Conservation (phyloP, 2,888 invertebrate species). For the Apocheima hispidaria region DNA sequence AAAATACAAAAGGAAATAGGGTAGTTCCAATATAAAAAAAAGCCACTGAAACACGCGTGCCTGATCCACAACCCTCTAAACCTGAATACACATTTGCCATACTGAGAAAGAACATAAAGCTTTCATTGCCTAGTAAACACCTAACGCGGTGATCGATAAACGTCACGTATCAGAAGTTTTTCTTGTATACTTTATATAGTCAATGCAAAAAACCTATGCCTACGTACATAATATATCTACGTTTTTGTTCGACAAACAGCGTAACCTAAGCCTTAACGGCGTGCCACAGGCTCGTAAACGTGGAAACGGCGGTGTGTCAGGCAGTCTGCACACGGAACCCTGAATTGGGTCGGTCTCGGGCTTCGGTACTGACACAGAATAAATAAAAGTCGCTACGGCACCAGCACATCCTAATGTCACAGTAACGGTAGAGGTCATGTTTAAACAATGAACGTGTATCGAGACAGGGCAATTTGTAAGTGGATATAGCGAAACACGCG, state of each 20-base stretch:
- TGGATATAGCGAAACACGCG: conserved; percentile 7
- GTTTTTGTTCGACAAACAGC: conserved; percentile 61
- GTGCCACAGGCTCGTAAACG: conserved; percentile 66
- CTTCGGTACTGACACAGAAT: conserved; percentile 7
- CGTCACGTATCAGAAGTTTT: too few relatives aligned
- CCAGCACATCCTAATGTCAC: conserved; percentile 53
- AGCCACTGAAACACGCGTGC: too few relatives aligned
- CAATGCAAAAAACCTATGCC: conserved; percentile 1
- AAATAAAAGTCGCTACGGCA: conserved; percentile 1
- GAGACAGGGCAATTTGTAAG: conserved; percentile 9
- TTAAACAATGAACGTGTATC: conserved; percentile 45
- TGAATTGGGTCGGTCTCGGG: conserved; percentile 62
- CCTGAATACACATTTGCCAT: too few relatives aligned
- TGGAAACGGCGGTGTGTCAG: conserved; percentile 59
- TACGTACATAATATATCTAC: conserved; percentile 28
- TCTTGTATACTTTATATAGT: background rate
- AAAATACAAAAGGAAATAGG: background rate
- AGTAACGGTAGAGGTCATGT: conserved; percentile 47
- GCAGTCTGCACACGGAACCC: conserved; percentile 59
- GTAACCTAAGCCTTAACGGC: conserved; percentile 64
- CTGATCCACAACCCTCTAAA: too few relatives aligned
- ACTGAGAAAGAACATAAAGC: too few relatives aligned
- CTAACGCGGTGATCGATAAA: too few relatives aligned
- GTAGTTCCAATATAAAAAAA: too few relatives aligned
- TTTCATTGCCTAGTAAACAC: too few relatives aligned